Evolutionary conservation across 2,113 vertebrate genomes (phyloP).

Genomic region (Psilopogon haemacephalus): DNA sequence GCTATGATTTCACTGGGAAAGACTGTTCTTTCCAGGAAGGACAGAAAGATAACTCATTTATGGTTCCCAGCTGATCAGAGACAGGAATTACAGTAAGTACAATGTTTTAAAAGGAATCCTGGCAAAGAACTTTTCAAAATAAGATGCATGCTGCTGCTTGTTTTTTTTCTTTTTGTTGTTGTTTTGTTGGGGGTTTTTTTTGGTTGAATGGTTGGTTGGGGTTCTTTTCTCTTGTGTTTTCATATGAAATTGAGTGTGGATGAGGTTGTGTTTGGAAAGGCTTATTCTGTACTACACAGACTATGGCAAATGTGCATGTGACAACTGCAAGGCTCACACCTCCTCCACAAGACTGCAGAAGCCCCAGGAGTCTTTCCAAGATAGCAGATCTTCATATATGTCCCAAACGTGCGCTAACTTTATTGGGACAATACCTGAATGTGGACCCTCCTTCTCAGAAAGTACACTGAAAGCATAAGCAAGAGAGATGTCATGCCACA

Average conservation of each 20-base stretch:
- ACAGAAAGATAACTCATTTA: slow-evolving; percentile 1
- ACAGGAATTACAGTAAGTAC: neutral
- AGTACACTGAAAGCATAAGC: neutral
- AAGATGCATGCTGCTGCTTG: neutral
- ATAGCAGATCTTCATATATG: neutral
- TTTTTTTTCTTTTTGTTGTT: neutral
- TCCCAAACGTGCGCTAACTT: neutral
- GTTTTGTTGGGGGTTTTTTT: no score
- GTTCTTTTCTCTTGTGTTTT: neutral
- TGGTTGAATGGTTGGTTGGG: neutral
- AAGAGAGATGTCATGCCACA: neutral
- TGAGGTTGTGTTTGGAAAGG: neutral
- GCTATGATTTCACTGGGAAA: neutral
- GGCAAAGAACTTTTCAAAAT: neutral
- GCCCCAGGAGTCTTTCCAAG: neutral
- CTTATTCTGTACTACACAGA: neutral
- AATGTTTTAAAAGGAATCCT: neutral
- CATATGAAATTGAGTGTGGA: neutral
- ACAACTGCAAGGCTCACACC: neutral
- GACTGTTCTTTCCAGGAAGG: neutral
- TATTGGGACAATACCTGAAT: neutral
- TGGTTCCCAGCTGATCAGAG: neutral
- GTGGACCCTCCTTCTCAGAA: neutral
- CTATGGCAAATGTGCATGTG: neutral
- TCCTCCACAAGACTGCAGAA: neutral